Percentiles rank a stretch among this genome's conserved stretches.
These are phyloP conservation scores for Drosophila borealis DNA, from an alignment of 2,888 invertebrate genomes.

Conservation along the genomic window DNA sequence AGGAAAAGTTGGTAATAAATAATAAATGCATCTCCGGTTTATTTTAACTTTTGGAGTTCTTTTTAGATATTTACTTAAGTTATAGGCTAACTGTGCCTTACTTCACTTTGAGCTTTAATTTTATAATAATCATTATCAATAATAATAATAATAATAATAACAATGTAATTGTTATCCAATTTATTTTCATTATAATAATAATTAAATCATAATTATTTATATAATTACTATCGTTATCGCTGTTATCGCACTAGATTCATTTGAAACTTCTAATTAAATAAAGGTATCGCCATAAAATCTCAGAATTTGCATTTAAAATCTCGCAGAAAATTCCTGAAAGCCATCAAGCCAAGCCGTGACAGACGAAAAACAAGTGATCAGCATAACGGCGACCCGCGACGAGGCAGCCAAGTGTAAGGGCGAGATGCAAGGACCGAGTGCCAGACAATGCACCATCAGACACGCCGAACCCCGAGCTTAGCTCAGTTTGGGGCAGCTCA, in stretches of 20 bases:
- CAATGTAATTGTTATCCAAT: too few species aligned
- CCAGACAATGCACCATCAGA: conserved; percentile 49
- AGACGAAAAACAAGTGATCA: conserved; percentile 43
- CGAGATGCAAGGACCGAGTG: conserved; percentile 25
- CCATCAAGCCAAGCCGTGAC: conserved; percentile 36
- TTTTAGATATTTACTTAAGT: too few species aligned
- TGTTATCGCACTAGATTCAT: neutral
- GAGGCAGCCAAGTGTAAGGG: conserved; percentile 19
- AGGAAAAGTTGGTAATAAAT: too few species aligned
- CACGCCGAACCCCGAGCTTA: conserved; percentile 41
- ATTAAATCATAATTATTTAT: neutral
- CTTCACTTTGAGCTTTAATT: too few species aligned
- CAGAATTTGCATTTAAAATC: conserved; percentile 18
- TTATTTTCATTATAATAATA: neutral
- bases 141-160: too few species aligned
- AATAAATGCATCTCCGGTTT: too few species aligned
- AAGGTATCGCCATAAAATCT: conserved; percentile 8
- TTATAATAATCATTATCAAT: neutral
- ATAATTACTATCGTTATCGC: neutral
- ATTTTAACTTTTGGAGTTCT: too few species aligned
- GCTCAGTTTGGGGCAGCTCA: conserved; percentile 34
- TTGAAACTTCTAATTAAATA: conserved; percentile 1
- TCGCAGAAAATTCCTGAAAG: conserved; percentile 9
- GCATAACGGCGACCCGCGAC: conserved; percentile 20
- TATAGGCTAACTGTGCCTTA: too few species aligned